Percentiles rank a stretch among this genome's conserved stretches.
Conservation (phyloP, 2,797 vertebrate genomes). For the Rhinatrema bivittatum region DNA sequence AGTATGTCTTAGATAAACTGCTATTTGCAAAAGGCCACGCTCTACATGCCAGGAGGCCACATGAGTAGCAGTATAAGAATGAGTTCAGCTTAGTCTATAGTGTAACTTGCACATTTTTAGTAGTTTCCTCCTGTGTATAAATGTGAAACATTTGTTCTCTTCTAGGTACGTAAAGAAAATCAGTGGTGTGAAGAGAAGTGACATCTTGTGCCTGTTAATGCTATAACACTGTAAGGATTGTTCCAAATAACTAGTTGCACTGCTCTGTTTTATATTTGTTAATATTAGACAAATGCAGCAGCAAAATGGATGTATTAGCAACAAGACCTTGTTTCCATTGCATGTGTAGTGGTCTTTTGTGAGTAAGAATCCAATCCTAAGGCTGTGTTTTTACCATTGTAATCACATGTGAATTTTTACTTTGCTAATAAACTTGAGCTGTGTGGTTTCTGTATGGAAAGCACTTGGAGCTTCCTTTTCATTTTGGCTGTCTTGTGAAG, state of each 20-base stretch:
- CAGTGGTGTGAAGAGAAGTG: constrained; percentile 99
- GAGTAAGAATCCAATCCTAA: constrained; percentile 60
- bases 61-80: too few species aligned
- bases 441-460: constrained; percentile 49
- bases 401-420: constrained; percentile 51
- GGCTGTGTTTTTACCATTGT: constrained; percentile 49
- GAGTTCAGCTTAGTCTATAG: too few species aligned
- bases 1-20: too few species aligned
- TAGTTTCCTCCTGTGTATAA: too few species aligned
- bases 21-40: too few species aligned
- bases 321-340: constrained; percentile 70
- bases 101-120: too few species aligned
- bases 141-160: too few species aligned
- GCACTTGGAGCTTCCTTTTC: constrained; percentile 41
- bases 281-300: constrained; percentile 83
- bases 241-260: constrained; percentile 87
- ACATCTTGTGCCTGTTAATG: constrained; percentile 54
- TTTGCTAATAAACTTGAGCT: constrained; percentile 56
- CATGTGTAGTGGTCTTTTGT: constrained; percentile 64
- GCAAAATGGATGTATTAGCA: constrained; percentile 61
- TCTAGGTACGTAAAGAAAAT: constrained; percentile 96
- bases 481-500: constrained; percentile 2
- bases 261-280: constrained; percentile 97
- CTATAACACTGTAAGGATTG: constrained; percentile 75
- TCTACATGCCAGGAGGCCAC: too few species aligned